phyloP scores from a whole-genome alignment of 2,888 invertebrate species.

The Pteria penguin region DNA sequence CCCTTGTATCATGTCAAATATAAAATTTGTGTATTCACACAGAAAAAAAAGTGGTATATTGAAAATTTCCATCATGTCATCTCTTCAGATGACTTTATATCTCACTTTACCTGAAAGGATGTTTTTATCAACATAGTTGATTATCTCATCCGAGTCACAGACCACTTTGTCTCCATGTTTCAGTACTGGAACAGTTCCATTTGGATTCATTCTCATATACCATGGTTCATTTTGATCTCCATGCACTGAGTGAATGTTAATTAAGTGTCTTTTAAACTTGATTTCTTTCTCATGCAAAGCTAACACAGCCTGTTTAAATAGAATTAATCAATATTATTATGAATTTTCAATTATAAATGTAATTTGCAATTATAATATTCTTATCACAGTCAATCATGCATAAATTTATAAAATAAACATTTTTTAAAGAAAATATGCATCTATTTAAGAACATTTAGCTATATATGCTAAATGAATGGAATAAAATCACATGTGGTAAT shows the following conservation, averaged over 20 bases:
- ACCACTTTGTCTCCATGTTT: conserved; percentile 61
- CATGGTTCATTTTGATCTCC: conserved; percentile 60
- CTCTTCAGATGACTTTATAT: background rate
- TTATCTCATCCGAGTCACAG: conserved; percentile 62
- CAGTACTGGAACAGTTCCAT: conserved; percentile 63
- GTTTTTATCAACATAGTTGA: conserved; percentile 62
- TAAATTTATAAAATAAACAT: too few species aligned
- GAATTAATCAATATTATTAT: too few species aligned
- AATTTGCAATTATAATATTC: too few species aligned
- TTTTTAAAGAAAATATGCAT: too few species aligned
- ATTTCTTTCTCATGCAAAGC: conserved; percentile 63
- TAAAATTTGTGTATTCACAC: too few species aligned
- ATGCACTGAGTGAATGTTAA: conserved; percentile 35
- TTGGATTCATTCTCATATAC: conserved; percentile 62
- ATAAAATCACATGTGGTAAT: too few species aligned
- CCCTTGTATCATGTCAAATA: too few species aligned
- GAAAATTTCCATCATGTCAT: too few species aligned
- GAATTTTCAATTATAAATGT: too few species aligned
- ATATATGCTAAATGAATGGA: too few species aligned
- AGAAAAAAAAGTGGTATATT: background rate
- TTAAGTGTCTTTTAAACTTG: conserved; percentile 49
- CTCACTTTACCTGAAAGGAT: conserved; percentile 41
- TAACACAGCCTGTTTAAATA: conserved; percentile 58
- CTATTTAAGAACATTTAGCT: too few species aligned
- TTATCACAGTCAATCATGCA: too few species aligned